Conservation (phyloP, 2,888 invertebrate genomes). For the Fragum fragum region DNA sequence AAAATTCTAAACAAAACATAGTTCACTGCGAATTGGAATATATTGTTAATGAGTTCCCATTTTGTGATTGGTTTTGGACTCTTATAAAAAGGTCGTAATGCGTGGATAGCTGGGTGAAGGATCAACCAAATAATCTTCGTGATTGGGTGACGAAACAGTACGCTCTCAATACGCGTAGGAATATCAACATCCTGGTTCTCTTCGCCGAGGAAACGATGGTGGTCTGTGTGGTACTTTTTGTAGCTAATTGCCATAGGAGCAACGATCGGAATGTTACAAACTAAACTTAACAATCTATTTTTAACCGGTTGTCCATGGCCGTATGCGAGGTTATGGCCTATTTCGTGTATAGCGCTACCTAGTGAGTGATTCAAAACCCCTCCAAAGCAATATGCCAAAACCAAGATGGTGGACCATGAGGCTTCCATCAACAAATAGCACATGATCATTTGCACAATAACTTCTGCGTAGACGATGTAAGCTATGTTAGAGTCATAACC, state of each 20-base stretch:
- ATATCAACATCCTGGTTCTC: slow-evolving; percentile 86
- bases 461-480: slow-evolving; percentile 77
- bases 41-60: slow-evolving; percentile 83
- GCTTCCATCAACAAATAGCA: slow-evolving; percentile 79
- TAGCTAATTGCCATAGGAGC: slow-evolving; percentile 86
- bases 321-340: slow-evolving; percentile 86
- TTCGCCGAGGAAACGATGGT: slow-evolving; percentile 86
- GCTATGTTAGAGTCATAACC: slow-evolving; percentile 84
- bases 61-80: slow-evolving; percentile 83
- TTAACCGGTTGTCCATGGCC: slow-evolving; percentile 83
- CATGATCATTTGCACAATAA: slow-evolving; percentile 79
- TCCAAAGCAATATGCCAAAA: slow-evolving; percentile 82
- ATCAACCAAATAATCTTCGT: slow-evolving; percentile 86
- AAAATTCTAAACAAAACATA: slow-evolving; percentile 76
- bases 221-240: slow-evolving; percentile 86
- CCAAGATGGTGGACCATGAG: slow-evolving; percentile 79
- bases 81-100: slow-evolving; percentile 85
- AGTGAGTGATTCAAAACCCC: slow-evolving; percentile 86
- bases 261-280: slow-evolving; percentile 85
- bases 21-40: slow-evolving; percentile 80
- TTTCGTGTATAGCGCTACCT: slow-evolving; percentile 86
- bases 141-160: slow-evolving; percentile 83
- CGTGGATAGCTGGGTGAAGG: slow-evolving; percentile 85
- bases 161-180: slow-evolving; percentile 84
- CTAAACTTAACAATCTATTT: slow-evolving; percentile 84